These are phyloP conservation scores for Nymphalis io DNA, from an alignment of 1,140 invertebrate species.

Conservation along the genomic window DNA sequence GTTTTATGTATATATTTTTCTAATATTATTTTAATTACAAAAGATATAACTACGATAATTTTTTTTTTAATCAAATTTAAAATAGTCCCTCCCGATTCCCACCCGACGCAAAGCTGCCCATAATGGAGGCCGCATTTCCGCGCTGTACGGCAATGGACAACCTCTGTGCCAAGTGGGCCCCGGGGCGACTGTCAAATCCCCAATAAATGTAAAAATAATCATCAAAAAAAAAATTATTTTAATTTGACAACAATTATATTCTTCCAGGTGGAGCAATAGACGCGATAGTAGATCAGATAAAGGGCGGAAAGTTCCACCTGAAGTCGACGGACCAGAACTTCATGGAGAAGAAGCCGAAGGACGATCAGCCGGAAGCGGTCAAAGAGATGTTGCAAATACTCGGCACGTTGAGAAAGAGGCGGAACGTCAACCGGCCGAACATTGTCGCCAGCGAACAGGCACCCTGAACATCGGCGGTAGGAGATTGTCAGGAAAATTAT, in stretches of 20 bases:
- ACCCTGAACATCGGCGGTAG: neutral
- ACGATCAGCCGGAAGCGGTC: slow-evolving; percentile 84
- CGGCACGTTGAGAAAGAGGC: slow-evolving; percentile 84
- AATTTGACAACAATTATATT: neutral
- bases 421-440: slow-evolving; percentile 52
- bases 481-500: neutral
- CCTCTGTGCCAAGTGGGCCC: no score
- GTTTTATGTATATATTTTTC: no score
- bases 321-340: slow-evolving; percentile 83
- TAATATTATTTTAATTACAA: no score
- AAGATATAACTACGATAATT: no score
- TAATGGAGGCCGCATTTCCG: no score
- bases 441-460: slow-evolving; percentile 32
- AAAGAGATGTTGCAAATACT: slow-evolving; percentile 87
- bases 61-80: no score
- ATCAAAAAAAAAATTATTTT: no score
- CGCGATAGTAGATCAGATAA: slow-evolving; percentile 88
- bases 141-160: no score
- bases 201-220: no score
- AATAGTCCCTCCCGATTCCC: no score
- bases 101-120: no score
- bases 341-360: slow-evolving; percentile 81
- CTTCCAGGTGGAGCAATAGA: slow-evolving; percentile 83
- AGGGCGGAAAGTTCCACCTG: slow-evolving; percentile 87
- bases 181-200: no score